Conservation (phyloP, 2,888 invertebrate genomes). For the Dryobotodes eremita region DNA sequence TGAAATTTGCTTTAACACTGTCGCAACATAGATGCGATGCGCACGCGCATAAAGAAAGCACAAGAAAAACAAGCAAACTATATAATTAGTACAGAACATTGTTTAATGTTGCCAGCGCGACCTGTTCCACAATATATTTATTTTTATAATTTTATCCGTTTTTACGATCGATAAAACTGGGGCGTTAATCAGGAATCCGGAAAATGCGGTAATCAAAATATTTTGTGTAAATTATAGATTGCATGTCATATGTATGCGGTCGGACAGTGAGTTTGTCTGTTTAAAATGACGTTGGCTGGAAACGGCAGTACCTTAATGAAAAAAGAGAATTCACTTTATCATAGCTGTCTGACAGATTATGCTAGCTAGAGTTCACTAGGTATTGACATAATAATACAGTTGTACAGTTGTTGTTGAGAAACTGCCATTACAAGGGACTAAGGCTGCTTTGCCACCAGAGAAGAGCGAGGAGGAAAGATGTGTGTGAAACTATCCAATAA, state of each 20-base stretch:
- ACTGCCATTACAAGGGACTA: too few relatives aligned
- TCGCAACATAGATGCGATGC: constrained; percentile 73
- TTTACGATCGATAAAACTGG: constrained; percentile 79
- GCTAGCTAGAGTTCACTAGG: background rate
- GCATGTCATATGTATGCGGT: constrained; percentile 35
- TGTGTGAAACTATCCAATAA: too few relatives aligned
- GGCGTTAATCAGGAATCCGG: constrained; percentile 77
- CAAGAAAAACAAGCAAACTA: constrained; percentile 65
- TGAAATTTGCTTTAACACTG: constrained; percentile 43
- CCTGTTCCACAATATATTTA: constrained; percentile 78
- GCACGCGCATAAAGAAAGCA: constrained; percentile 64
- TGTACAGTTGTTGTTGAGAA: too few relatives aligned
- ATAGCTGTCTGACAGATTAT: background rate
- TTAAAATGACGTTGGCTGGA: background rate
- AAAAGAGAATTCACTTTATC: background rate
- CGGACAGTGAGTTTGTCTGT: background rate
- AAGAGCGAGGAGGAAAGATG: too few relatives aligned
- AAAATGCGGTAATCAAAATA: constrained; percentile 74
- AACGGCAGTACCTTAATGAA: background rate
- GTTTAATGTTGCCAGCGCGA: constrained; percentile 71
- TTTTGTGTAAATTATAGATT: constrained; percentile 66
- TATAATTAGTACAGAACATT: constrained; percentile 55
- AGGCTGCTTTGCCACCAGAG: background rate
- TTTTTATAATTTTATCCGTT: constrained; percentile 78
- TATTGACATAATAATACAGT: too few relatives aligned